Evolutionary conservation across 2,888 invertebrate species (phyloP), one percentile per base, ranked within the genome.

Genomic region (Pristionchus arcanus): DNA sequence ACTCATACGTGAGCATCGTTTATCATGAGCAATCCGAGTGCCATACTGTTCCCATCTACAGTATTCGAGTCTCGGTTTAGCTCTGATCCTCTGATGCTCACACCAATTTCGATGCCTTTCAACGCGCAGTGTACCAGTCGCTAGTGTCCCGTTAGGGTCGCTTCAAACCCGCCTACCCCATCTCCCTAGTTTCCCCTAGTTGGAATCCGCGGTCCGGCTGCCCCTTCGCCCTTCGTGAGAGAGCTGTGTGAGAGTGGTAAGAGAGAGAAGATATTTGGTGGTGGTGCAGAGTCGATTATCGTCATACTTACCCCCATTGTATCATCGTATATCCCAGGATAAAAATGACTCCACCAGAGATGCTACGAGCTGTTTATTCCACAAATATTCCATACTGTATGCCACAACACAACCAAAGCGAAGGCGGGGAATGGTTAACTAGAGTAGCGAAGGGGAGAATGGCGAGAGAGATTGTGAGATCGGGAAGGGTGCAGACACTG

Each of bases 31-130:
- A 85, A 21, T 25, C 55, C 25, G 55, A 55, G 55, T 31, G n/a
- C 59, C 31, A 85, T 85, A 85, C 84, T 85, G 84, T 85, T 85
- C 37, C 37, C 87, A 68, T 87, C 87, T 87, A 68, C 87, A 68
- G 87, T 87, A 63, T 49, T 19, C 28, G 21, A 37, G n/a, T 37
- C 37, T 63, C n/a, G 28, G 63, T 11, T 2, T 87, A 28, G 68
- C 15, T 25, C 25, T 68, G 66, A 42, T 31, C 59, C 34, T 34
- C 19, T 21, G n/a, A 28, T 21, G 21, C 59, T 59, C 84, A 34
- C 59, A 16, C 25, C 37, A 2, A 49, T 84, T 84, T 34, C 55
- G 25, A 25, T 28, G n/a, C 21, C n/a, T 55, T 31, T 31, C 84
- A 59, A 28, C 34, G 55, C 66, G 87, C 66, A 85, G 42, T 11